phyloP scores from a whole-genome alignment of 2,888 invertebrate species.

The Odontocerum albicorne region DNA sequence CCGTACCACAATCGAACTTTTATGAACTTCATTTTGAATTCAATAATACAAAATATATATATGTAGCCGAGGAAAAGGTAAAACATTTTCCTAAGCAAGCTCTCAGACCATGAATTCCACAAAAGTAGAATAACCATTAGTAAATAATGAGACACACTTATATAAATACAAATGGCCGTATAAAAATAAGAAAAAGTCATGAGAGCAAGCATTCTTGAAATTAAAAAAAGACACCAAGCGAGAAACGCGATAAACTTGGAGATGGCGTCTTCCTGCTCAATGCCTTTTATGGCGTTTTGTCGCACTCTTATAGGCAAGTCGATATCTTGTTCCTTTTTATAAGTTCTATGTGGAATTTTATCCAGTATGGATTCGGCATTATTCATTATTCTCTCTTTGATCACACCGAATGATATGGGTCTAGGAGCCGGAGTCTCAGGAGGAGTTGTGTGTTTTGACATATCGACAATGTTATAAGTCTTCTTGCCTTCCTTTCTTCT shows the following conservation, averaged over 20 bases:
- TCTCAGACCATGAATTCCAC: conserved; percentile 57
- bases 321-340: conserved; percentile 39
- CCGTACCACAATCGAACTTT: conserved; percentile 70
- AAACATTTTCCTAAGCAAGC: conserved; percentile 58
- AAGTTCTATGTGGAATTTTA: conserved; percentile 29
- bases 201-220: conserved; percentile 70
- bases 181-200: conserved; percentile 71
- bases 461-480: conserved; percentile 29
- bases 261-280: conserved; percentile 74
- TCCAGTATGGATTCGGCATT: conserved; percentile 40
- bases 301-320: conserved; percentile 48
- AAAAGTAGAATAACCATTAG: conserved; percentile 66
- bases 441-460: conserved; percentile 32
- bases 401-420: conserved; percentile 41
- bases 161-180: conserved; percentile 60
- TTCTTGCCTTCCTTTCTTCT: conserved; percentile 33
- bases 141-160: conserved; percentile 64
- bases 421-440: conserved; percentile 32
- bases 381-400: conserved; percentile 50
- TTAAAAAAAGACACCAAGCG: conserved; percentile 77
- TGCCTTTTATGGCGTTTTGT: conserved; percentile 60
- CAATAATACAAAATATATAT: conserved; percentile 75
- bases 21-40: conserved; percentile 77
- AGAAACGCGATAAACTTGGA: conserved; percentile 69
- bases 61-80: conserved; percentile 72